Evolutionary conservation across 2,797 vertebrate genomes (phyloP), one percentile per base, ranked within the genome.

Genomic region (Ispidina lecontei): DNA sequence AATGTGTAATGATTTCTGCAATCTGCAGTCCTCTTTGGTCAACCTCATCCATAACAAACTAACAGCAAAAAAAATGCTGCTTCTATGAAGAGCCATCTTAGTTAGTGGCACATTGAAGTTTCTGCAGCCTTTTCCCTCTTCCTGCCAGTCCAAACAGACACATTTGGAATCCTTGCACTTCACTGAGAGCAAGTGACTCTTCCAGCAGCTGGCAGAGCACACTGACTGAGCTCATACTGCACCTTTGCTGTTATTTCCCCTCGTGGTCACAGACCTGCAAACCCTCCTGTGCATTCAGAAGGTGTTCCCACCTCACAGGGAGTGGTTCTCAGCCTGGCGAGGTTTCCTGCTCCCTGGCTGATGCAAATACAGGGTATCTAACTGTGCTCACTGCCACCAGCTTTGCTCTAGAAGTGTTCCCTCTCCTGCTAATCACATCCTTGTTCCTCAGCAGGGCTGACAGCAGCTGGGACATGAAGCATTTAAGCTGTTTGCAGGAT

Each of bases 401-500:
- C 31, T 89, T 59, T 84, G 86, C 56, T 67, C 15, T 4, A 67
- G 23, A 63, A 0, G 0, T 51, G 14, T 15, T 39, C 5, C 26
- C 17, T 67, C 52, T 82, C 52, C 84, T 23, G 39, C 28, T 35
- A 55, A 51, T 6, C 59, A 59, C 44, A 47, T 29, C 23, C 71
- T 86, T 84, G 21, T 91, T 96, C 41, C 67, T 62, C 43, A 41
- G 87, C 58, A 92, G 23, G 73, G 70, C 93, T 97, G 92, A 90
- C 69, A 93, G 87, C 87, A 95, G 93, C 93, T 92, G 94, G 96
- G 95, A 83, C 71, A 52, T 93, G 83, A 96, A 97, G 95, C 58
- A 33, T 46, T 93, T 65, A 28, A 37, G 28, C 19, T 94, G 70
- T 96, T 93, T 47, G 64, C 58, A 70, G 65, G 33, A 35, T 68